phyloP scores from a whole-genome alignment of 2,113 vertebrate species.

The Poeciliopsis prolifica region DNA sequence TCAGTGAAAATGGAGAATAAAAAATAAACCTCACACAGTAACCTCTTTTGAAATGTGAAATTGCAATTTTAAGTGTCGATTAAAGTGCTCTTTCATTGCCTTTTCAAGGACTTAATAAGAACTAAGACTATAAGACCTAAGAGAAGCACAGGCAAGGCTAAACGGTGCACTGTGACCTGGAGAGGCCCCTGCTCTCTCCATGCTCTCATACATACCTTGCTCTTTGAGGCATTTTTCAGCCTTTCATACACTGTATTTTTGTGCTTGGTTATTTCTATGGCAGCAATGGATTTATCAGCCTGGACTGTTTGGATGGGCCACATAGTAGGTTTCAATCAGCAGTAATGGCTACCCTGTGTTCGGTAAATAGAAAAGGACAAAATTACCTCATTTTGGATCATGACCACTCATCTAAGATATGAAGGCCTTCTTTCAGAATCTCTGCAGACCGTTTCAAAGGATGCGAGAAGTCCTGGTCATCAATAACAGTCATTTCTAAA shows the following conservation, averaged over 20 bases:
- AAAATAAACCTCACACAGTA: not conserved
- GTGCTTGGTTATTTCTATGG: slow-evolving; percentile 58
- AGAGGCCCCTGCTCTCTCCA: slow-evolving; percentile 38
- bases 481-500: slow-evolving; percentile 36
- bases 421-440: slow-evolving; percentile 36
- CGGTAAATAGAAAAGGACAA: slow-evolving; percentile 57
- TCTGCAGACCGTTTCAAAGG: slow-evolving; percentile 33
- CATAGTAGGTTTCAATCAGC: slow-evolving; percentile 42
- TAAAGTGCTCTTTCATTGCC: slow-evolving; percentile 64
- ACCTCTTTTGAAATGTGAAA: slow-evolving; percentile 43
- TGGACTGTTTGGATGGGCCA: slow-evolving; percentile 27
- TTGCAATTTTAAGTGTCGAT: slow-evolving; percentile 66
- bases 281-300: slow-evolving; percentile 41
- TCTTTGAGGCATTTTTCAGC: slow-evolving; percentile 57
- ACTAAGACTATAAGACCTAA: slow-evolving; percentile 64
- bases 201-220: slow-evolving; percentile 55
- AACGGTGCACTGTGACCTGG: slow-evolving; percentile 59
- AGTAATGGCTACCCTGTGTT: slow-evolving; percentile 46
- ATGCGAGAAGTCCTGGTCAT: slow-evolving; percentile 21
- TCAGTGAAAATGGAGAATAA: not conserved
- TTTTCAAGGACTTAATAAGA: slow-evolving; percentile 59
- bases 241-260: slow-evolving; percentile 67
- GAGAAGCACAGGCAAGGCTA: slow-evolving; percentile 57
- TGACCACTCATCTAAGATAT: slow-evolving; percentile 35
- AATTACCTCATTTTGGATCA: slow-evolving; percentile 36